Conservation (phyloP, 2,113 vertebrate species). For the Dinomys branickii region DNA sequence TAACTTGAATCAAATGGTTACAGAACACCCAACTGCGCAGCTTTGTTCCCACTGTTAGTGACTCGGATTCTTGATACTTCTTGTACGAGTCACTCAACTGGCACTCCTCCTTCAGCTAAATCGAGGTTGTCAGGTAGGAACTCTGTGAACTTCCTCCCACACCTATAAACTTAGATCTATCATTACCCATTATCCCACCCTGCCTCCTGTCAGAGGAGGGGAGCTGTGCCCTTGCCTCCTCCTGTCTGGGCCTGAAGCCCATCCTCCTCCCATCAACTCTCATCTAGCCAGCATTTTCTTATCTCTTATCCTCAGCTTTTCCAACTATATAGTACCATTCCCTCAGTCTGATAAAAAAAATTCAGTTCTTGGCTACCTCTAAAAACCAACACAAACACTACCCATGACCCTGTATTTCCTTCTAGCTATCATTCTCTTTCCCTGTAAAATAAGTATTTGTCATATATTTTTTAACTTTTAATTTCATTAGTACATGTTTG, state of each 20-base stretch:
- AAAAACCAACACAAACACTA: background rate
- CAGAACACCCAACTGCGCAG: background rate
- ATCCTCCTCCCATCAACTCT: background rate
- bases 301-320: background rate
- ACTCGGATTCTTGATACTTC: constrained; percentile 5
- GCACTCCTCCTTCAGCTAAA: constrained; percentile 69
- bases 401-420: background rate
- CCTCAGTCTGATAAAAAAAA: background rate
- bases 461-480: background rate
- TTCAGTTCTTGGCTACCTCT: background rate
- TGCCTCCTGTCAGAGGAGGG: constrained; percentile 40
- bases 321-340: background rate
- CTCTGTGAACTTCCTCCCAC: constrained; percentile 78
- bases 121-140: constrained; percentile 66
- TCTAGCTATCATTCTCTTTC: background rate
- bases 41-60: constrained; percentile 29
- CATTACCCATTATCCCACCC: constrained; percentile 37
- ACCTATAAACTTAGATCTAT: constrained; percentile 64
- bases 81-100: constrained; percentile 48
- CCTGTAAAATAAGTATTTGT: constrained; percentile 34
- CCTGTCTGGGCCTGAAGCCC: background rate
- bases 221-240: background rate
- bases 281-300: background rate
- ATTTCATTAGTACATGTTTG: background rate
- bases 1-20: background rate